Evolutionary conservation across 2,888 invertebrate species (phyloP).

Genomic region (Kuschelorhynchus macadamiae): DNA sequence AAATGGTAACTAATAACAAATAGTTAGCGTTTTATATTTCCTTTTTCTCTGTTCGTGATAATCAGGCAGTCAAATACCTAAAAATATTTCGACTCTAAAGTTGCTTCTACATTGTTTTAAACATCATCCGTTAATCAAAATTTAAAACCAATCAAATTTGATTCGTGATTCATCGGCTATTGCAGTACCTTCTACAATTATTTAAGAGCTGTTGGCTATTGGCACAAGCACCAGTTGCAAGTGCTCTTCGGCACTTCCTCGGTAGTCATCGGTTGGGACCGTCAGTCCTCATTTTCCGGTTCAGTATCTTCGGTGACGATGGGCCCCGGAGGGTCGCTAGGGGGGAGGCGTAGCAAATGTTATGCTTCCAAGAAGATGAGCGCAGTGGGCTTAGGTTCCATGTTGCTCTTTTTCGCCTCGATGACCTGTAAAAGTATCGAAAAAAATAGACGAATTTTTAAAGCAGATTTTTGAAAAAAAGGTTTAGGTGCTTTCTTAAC

Average conservation of each 20-base stretch:
- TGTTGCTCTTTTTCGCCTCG: conserved; percentile 92
- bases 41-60: no score
- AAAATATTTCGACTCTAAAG: no score
- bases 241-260: conserved; percentile 28
- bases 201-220: no score
- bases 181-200: no score
- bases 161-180: no score
- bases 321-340: conserved; percentile 81
- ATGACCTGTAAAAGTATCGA: conserved; percentile 67
- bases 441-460: no score
- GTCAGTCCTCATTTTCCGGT: conserved; percentile 56
- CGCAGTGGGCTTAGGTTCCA: conserved; percentile 93
- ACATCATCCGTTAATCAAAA: no score
- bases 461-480: not conserved
- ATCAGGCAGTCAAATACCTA: no score
- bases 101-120: no score
- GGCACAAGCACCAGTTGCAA: conserved; percentile 42
- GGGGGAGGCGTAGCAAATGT: conserved; percentile 91
- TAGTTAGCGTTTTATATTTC: no score
- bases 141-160: no score
- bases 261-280: conserved; percentile 33
- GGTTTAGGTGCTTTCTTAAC: not conserved
- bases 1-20: no score
- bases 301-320: conserved; percentile 76
- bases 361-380: conserved; percentile 93